Conservation (phyloP, 2,113 vertebrate genomes). For the Camelus dromedarius region DNA sequence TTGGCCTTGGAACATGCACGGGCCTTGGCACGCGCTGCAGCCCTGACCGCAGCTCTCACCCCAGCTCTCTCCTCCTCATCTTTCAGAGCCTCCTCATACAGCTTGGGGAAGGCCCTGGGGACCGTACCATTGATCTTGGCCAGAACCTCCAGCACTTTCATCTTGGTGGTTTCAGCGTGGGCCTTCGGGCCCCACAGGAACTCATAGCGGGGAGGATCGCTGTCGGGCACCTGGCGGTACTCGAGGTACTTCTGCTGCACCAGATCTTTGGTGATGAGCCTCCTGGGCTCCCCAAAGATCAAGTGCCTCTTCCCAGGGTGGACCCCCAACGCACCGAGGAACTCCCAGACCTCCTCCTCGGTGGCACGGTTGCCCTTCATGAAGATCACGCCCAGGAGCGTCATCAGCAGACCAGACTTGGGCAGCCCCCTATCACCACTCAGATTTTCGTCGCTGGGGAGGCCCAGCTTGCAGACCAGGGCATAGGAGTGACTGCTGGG, state of each 20-base stretch:
- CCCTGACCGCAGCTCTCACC: background rate
- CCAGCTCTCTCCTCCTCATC: background rate
- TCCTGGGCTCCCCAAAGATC: background rate
- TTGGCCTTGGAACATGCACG: too few species aligned
- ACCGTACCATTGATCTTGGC: background rate
- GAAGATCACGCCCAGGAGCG: background rate
- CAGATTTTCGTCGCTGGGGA: background rate
- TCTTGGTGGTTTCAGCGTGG: background rate
- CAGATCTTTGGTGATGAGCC: background rate
- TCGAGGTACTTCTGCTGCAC: background rate
- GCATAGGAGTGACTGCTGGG: rapidly evolving
- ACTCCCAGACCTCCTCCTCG: background rate
- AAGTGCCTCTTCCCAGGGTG: background rate
- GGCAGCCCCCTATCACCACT: background rate
- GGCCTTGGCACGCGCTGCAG: background rate
- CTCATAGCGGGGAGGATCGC: background rate
- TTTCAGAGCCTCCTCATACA: too few species aligned
- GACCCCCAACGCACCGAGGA: background rate
- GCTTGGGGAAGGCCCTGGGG: too few species aligned
- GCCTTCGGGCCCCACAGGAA: background rate
- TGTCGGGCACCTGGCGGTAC: background rate
- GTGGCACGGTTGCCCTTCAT: background rate
- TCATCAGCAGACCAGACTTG: background rate
- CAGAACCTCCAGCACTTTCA: background rate
- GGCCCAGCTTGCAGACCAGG: background rate